Conservation (phyloP, 2,113 vertebrate species). For the Arenaria interpres region DNA sequence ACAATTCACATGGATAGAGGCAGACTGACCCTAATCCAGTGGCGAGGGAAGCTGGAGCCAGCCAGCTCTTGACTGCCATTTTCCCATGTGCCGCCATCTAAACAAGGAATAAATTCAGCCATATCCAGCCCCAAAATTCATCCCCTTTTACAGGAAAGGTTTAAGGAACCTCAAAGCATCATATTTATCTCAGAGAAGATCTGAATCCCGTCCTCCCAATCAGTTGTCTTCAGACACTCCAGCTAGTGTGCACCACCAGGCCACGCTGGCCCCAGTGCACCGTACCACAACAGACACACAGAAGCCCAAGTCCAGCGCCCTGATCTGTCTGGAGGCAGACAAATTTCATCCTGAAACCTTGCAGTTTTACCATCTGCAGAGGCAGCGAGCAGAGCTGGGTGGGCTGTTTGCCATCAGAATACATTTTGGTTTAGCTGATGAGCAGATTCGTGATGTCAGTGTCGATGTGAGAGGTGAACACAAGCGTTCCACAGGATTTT, state of each 20-base stretch:
- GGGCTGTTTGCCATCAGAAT: slow-evolving; percentile 65
- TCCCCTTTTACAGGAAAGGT: slow-evolving; percentile 16
- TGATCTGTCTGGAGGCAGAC: slow-evolving; percentile 45
- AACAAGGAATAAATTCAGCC: slow-evolving; percentile 8
- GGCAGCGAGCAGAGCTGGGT: slow-evolving; percentile 42
- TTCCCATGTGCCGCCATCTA: slow-evolving; percentile 13
- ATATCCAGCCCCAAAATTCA: slow-evolving; percentile 46
- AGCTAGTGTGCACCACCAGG: not conserved
- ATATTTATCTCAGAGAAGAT: slow-evolving; percentile 43
- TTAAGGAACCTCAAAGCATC: slow-evolving; percentile 29
- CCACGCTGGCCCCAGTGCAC: not conserved
- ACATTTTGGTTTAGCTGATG: slow-evolving; percentile 54
- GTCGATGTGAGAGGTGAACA: slow-evolving; percentile 61
- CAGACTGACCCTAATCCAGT: slow-evolving; percentile 5
- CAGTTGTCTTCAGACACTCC: slow-evolving; percentile 45
- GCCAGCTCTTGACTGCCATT: slow-evolving; percentile 28
- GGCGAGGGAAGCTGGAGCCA: slow-evolving; percentile 26
- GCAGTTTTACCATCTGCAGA: slow-evolving; percentile 66
- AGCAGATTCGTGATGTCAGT: slow-evolving; percentile 59
- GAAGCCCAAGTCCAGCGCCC: slow-evolving; percentile 1
- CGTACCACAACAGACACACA: not conserved
- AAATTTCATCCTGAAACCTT: slow-evolving; percentile 62
- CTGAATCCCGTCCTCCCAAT: slow-evolving; percentile 27
- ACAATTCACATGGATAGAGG: slow-evolving; percentile 47
- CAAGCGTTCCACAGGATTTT: slow-evolving; percentile 37